phyloP scores from a whole-genome alignment of 2,888 invertebrate genomes.

The Periphyllus acericola region DNA sequence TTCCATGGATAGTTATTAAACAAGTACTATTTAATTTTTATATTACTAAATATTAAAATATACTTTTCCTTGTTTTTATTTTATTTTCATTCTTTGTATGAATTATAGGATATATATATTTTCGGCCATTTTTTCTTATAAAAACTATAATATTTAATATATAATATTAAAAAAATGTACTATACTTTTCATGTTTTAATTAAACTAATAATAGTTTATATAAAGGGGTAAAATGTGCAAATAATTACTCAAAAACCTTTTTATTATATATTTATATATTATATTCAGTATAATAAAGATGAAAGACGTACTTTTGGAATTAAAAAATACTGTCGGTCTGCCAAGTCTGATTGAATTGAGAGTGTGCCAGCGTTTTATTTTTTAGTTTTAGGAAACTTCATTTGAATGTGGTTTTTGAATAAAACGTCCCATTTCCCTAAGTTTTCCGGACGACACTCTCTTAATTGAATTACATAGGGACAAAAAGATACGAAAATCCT shows the following conservation, averaged over 20 bases:
- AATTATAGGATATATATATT: not conserved
- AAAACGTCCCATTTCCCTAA: conserved; percentile 34
- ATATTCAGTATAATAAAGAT: conserved; percentile 27
- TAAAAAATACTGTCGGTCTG: conserved; percentile 37
- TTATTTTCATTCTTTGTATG: not conserved
- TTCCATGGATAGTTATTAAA: no score
- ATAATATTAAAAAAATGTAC: not conserved
- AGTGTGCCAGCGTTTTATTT: conserved; percentile 41
- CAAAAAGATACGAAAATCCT: conserved; percentile 26
- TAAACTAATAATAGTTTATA: not conserved
- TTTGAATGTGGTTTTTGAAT: conserved; percentile 47
- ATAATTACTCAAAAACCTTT: conserved; percentile 35
- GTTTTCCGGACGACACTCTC: conserved; percentile 15
- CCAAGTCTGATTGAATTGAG: conserved; percentile 54
- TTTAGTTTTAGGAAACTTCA: conserved; percentile 34
- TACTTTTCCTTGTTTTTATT: not conserved
- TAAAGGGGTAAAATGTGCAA: not conserved
- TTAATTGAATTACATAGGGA: conserved; percentile 39
- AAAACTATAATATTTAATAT: not conserved
- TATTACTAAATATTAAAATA: no score
- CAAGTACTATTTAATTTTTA: no score
- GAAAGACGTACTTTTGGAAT: conserved; percentile 33
- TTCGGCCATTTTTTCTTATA: not conserved
- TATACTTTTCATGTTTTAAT: not conserved
- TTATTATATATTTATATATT: not conserved